Percentiles rank a stretch among this genome's conserved stretches.
Evolutionary conservation across 2,113 vertebrate genomes (phyloP).

Genomic region (Gnathonemus longibarbis): DNA sequence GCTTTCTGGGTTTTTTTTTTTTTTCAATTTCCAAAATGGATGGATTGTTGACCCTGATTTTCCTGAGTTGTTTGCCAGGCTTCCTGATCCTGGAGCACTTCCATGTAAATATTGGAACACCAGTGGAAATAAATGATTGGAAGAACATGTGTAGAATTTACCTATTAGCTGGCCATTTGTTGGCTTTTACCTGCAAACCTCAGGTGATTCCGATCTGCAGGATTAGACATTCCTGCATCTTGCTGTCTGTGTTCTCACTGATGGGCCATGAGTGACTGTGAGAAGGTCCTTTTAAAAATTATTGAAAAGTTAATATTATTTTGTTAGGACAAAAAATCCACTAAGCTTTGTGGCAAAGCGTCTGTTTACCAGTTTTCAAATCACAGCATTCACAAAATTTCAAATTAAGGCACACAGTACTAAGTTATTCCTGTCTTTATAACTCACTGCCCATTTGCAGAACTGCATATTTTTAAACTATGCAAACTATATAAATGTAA

Average conservation of each 20-base stretch:
- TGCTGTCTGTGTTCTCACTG: background rate
- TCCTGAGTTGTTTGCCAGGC: background rate
- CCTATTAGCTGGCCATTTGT: background rate
- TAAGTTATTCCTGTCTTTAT: background rate
- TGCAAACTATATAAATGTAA: no score
- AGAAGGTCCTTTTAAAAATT: background rate
- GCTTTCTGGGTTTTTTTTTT: background rate
- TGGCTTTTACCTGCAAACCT: background rate
- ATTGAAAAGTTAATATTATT: background rate
- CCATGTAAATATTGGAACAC: background rate
- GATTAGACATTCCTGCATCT: background rate
- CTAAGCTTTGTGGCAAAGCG: background rate
- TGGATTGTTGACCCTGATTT: background rate
- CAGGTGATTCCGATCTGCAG: background rate
- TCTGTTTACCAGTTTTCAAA: background rate
- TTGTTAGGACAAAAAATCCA: background rate
- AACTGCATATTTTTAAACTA: background rate
- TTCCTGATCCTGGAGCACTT: no score
- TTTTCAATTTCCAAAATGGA: background rate
- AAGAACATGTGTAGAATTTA: background rate
- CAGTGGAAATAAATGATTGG: background rate
- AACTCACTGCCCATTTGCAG: background rate
- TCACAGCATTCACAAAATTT: background rate
- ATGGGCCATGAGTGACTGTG: background rate
- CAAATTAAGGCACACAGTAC: background rate